A percentile compares a stretch with the other conserved stretches of the same genome.
Evolutionary conservation across 1,140 invertebrate genomes (phyloP).

Genomic region (Dolichoris vasculosae): DNA sequence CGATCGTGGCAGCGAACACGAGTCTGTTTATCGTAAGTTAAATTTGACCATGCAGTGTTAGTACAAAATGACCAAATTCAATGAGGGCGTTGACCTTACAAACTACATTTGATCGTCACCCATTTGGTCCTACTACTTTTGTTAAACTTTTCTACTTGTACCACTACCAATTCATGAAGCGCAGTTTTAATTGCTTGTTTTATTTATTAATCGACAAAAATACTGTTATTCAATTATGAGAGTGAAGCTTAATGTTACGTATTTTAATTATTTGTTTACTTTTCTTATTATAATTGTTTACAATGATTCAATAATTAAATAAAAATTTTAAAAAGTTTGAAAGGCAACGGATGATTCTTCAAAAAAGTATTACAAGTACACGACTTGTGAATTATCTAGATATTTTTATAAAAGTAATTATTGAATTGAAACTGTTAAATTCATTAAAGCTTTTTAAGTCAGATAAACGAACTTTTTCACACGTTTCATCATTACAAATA

Average conservation of each 20-base stretch:
- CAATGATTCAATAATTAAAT: too few relatives aligned
- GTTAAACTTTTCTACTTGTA: slow-evolving; percentile 10
- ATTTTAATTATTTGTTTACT: background rate
- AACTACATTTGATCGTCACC: slow-evolving; percentile 16
- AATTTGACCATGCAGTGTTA: slow-evolving; percentile 70
- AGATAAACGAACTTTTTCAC: too few relatives aligned
- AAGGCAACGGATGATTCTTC: too few relatives aligned
- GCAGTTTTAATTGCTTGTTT: background rate
- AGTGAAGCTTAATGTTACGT: background rate
- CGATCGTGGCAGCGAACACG: slow-evolving; percentile 86
- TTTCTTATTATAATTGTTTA: too few relatives aligned
- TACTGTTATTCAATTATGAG: background rate
- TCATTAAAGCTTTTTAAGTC: too few relatives aligned
- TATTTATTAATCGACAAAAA: background rate
- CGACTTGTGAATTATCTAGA: too few relatives aligned
- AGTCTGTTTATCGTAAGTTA: slow-evolving; percentile 75
- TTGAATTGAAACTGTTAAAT: too few relatives aligned
- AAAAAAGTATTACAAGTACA: too few relatives aligned
- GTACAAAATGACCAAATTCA: slow-evolving; percentile 32
- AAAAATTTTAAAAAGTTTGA: too few relatives aligned
- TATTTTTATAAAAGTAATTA: too few relatives aligned
- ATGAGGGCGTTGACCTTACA: slow-evolving; percentile 9
- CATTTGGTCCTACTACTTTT: background rate
- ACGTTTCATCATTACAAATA: too few relatives aligned
- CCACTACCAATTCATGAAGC: background rate